These are phyloP conservation scores for Zeus faber DNA, from an alignment of 2,113 vertebrate species.

Conservation along the genomic window DNA sequence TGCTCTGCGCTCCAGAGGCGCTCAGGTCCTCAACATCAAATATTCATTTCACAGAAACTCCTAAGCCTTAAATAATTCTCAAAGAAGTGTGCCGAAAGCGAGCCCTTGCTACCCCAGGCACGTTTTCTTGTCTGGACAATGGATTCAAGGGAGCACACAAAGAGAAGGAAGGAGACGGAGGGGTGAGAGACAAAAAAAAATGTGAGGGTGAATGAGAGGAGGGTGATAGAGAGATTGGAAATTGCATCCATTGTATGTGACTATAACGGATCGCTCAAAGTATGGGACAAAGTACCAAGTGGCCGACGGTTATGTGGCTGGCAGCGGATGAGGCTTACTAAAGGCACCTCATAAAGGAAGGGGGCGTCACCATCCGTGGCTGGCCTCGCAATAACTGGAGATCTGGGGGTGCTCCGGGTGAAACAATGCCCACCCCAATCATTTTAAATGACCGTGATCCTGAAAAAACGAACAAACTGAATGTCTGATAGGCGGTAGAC, in stretches of 20 bases:
- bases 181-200: background rate
- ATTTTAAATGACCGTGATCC: no score
- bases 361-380: no score
- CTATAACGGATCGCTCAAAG: slow-evolving; percentile 33
- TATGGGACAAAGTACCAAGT: background rate
- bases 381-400: no score
- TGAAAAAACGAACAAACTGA: no score
- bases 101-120: slow-evolving; percentile 73
- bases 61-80: slow-evolving; percentile 83
- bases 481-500: no score
- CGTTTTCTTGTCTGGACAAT: slow-evolving; percentile 75
- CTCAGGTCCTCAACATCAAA: slow-evolving; percentile 78
- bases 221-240: slow-evolving; percentile 17
- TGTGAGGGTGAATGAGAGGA: background rate
- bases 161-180: slow-evolving; percentile 30
- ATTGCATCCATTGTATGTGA: slow-evolving; percentile 36
- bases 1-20: slow-evolving; percentile 66
- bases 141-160: slow-evolving; percentile 53
- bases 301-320: no score
- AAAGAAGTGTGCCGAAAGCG: slow-evolving; percentile 72
- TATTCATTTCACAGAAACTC: slow-evolving; percentile 79
- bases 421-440: no score
- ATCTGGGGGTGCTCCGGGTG: no score
- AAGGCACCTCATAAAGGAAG: no score
- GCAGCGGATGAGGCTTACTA: no score